Conservation (phyloP, 2,888 invertebrate genomes). For the Gandaritis pyraliata region DNA sequence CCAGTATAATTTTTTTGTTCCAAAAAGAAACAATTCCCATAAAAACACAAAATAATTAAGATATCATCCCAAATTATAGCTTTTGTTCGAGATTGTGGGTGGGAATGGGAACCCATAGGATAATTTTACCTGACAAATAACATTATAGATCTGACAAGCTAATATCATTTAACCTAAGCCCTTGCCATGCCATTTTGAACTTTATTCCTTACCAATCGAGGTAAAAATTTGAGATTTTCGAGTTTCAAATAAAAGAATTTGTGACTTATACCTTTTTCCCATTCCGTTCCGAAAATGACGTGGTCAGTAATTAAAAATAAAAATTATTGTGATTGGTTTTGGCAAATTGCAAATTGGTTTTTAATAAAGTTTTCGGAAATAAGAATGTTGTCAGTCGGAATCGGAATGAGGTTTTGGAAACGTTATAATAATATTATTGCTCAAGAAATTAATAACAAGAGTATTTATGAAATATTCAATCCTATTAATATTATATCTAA, state of each 20-base stretch:
- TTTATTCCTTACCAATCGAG: conserved; percentile 18
- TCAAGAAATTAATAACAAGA: conserved; percentile 11
- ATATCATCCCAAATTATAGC: conserved; percentile 34
- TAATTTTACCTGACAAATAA: conserved; percentile 73
- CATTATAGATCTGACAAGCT: conserved; percentile 50
- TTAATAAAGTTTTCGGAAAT: conserved; percentile 48
- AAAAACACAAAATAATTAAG: conserved; percentile 38
- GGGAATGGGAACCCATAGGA: conserved; percentile 44
- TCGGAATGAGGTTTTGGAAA: conserved; percentile 30
- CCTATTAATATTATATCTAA: background rate
- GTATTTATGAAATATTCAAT: background rate
- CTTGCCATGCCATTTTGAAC: conserved; percentile 23
- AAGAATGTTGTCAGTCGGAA: conserved; percentile 41
- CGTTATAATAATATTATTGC: conserved; percentile 21
- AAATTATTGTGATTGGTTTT: conserved; percentile 82
- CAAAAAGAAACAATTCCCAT: conserved; percentile 21
- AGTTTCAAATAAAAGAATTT: conserved; percentile 10
- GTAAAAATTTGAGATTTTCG: background rate
- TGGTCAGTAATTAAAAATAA: conserved; percentile 73
- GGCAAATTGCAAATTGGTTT: conserved; percentile 79
- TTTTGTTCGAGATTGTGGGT: conserved; percentile 32
- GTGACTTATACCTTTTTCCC: conserved; percentile 39
- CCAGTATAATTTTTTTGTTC: conserved; percentile 15
- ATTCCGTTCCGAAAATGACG: conserved; percentile 51
- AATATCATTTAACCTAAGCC: conserved; percentile 16